Evolutionary conservation across 2,113 vertebrate species (phyloP), one percentile per base, ranked within the genome.

Genomic region (Malurus alboscapulatus): DNA sequence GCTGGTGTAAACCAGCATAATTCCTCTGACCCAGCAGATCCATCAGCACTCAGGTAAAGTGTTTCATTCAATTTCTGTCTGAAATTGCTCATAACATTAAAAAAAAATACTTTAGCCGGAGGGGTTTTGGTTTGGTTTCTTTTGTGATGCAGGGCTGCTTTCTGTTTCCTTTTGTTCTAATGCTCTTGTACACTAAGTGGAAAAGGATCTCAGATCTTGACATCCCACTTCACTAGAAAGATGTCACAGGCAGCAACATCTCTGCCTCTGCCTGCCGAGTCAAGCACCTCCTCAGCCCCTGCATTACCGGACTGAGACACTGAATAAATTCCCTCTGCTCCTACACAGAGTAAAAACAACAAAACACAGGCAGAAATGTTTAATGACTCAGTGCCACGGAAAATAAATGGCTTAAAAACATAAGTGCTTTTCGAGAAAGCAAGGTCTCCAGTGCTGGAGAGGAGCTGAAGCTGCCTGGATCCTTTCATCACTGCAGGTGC

Each of bases 111-210:
- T 94, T 87, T 89, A 94, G 91, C 87, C 65, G 34, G 66, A 91
- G 84, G 75, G 55, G 51, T 8, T 93, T 83, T 40, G 21, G 50
- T 69, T 90, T 62, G 63, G 34, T 93, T 94, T 69, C 93, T 90
- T 91, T 80, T 55, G 44, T 69, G 48, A 59, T 26, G 55, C 72
- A 44, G 12, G 44, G 82, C 82, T 83, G 79, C 75, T 90, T 76
- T 93, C 79, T 89, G 65, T 74, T 94, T 86, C 93, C 89, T 88
- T 96, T 96, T 96, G 89, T 92, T 96, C 94, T 89, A 89, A 89
- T 47, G 78, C 89, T 93, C 81, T 96, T 59, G 55, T 89, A 83
- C 55, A 48, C 87, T 77, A 95, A 96, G 90, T 88, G 91, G 82
- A 91, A 94, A 95, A 88, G 94, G 78, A 94, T 89, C 78, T 91